phyloP scores from a whole-genome alignment of 1,140 invertebrate genomes.

The Maniola jurtina region DNA sequence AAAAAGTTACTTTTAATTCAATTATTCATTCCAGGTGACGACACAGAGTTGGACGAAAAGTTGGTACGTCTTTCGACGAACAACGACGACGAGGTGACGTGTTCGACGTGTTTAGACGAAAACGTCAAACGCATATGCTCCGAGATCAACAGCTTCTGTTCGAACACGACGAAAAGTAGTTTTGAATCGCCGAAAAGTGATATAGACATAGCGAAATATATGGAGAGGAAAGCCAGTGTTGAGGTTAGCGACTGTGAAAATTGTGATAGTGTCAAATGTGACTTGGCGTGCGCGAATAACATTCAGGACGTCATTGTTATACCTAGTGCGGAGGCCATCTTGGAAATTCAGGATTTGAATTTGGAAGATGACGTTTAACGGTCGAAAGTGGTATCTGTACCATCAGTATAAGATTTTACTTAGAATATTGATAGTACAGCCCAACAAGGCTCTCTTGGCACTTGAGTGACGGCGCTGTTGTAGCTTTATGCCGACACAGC shows the following conservation, averaged over 20 bases:
- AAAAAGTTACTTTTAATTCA: neutral
- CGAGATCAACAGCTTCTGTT: conserved; percentile 58
- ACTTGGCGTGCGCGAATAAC: conserved; percentile 50
- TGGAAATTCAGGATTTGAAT: conserved; percentile 46
- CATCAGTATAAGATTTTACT: no score
- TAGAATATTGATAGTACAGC: no score
- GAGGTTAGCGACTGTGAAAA: conserved; percentile 44
- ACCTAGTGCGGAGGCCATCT: conserved; percentile 71
- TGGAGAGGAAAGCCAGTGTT: conserved; percentile 44
- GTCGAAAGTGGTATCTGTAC: neutral
- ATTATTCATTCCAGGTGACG: conserved; percentile 60
- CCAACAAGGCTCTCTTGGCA: no score
- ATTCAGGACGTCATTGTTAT: conserved; percentile 73
- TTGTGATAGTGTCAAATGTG: conserved; percentile 46
- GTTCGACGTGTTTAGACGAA: conserved; percentile 39
- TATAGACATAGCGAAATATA: conserved; percentile 61
- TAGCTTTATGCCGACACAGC: no score
- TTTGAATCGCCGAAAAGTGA: conserved; percentile 31
- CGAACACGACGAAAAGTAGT: conserved; percentile 28
- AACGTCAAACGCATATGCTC: conserved; percentile 63
- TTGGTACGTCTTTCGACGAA: conserved; percentile 63
- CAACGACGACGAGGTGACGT: conserved; percentile 53
- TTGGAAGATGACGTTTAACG: conserved; percentile 2
- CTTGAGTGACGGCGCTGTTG: no score
- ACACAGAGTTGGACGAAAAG: conserved; percentile 36